Evolutionary conservation across 2,888 invertebrate genomes (phyloP).

Genomic region (Synanthedon andrenaeformis): DNA sequence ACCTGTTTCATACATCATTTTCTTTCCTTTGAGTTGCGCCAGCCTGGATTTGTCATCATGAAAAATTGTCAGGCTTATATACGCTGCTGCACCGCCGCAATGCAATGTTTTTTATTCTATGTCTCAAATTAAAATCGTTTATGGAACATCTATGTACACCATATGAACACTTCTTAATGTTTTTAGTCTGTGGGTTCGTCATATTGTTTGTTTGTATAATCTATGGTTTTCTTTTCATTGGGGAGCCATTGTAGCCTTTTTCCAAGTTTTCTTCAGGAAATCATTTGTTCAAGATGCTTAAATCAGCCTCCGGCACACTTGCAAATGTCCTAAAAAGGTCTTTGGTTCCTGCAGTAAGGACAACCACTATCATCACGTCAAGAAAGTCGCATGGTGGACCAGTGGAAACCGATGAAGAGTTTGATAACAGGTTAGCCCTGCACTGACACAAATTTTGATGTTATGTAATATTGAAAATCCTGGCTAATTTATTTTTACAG

Average conservation of each 20-base stretch:
- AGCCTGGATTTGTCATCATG: neutral
- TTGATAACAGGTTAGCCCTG: slow-evolving; percentile 76
- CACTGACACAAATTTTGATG: slow-evolving; percentile 32
- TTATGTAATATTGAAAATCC: slow-evolving; percentile 57
- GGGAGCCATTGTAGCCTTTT: slow-evolving; percentile 58
- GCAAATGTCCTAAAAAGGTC: slow-evolving; percentile 51
- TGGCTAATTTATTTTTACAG: neutral
- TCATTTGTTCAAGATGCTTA: slow-evolving; percentile 53
- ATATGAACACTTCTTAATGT: too few relatives aligned
- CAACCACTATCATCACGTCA: slow-evolving; percentile 35
- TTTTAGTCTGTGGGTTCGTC: too few relatives aligned
- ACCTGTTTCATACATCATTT: too few relatives aligned
- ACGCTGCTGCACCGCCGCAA: too few relatives aligned
- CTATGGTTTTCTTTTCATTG: slow-evolving; percentile 21
- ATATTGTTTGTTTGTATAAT: slow-evolving; percentile 6
- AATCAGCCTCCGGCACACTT: slow-evolving; percentile 52
- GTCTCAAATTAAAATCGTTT: too few relatives aligned
- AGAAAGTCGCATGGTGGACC: slow-evolving; percentile 55
- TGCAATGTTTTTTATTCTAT: too few relatives aligned
- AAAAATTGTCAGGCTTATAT: too few relatives aligned
- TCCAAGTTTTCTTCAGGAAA: slow-evolving; percentile 32
- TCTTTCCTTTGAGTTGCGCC: too few relatives aligned
- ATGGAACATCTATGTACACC: too few relatives aligned
- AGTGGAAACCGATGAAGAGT: slow-evolving; percentile 85
- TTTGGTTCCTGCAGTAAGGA: slow-evolving; percentile 40